A percentile compares a stretch with the other conserved stretches of the same genome.
These are phyloP conservation scores for Camponotus pennsylvanicus DNA, from an alignment of 1,140 invertebrate species.

Conservation along the genomic window DNA sequence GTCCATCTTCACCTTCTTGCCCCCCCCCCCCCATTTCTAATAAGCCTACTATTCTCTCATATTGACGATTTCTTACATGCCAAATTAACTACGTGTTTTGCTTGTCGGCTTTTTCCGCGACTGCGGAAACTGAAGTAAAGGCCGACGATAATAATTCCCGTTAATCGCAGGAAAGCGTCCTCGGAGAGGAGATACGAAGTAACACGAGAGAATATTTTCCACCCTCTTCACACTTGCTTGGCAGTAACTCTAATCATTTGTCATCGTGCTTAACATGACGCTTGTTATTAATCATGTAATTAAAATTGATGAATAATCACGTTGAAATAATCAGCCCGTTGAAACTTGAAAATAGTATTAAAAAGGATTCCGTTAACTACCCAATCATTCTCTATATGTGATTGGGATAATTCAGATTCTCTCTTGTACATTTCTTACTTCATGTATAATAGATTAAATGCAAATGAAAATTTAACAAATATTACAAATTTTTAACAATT, in stretches of 20 bases:
- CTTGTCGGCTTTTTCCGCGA: constrained; percentile 52
- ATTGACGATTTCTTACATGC: constrained; percentile 56
- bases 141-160: constrained; percentile 16
- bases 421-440: neutral
- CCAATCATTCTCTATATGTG: neutral
- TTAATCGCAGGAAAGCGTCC: constrained; percentile 26
- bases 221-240: constrained; percentile 76
- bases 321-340: neutral
- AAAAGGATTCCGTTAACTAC: neutral
- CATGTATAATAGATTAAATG: constrained; percentile 6
- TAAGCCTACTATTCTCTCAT: constrained; percentile 59
- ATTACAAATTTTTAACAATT: neutral
- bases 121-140: constrained; percentile 29
- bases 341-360: constrained; percentile 3
- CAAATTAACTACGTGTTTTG: constrained; percentile 75
- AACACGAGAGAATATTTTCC: constrained; percentile 42
- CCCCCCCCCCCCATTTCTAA: constrained; percentile 55
- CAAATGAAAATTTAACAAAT: neutral
- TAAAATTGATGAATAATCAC: constrained; percentile 44
- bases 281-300: constrained; percentile 66
- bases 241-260: constrained; percentile 74
- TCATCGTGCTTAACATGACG: constrained; percentile 63
- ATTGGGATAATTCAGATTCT: neutral
- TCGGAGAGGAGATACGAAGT: constrained; percentile 32
- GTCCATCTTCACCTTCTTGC: constrained; percentile 13